Conservation (phyloP, 2,797 vertebrate genomes). For the Gadopsis bispinosus region DNA sequence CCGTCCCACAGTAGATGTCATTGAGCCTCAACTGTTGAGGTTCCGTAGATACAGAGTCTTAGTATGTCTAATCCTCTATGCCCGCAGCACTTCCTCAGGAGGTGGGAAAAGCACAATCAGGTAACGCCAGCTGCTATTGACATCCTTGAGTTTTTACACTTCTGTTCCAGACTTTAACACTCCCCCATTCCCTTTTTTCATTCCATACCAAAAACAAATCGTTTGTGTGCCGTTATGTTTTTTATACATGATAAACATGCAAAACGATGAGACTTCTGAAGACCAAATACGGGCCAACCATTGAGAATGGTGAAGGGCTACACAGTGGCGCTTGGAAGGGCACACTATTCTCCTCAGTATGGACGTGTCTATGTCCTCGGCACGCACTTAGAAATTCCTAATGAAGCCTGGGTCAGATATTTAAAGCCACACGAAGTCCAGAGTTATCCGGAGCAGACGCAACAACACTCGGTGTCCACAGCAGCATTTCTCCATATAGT, state of each 20-base stretch:
- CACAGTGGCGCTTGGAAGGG: conserved; percentile 20
- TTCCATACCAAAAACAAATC: conserved; percentile 68
- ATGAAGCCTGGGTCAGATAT: not conserved
- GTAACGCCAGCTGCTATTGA: conserved; percentile 39
- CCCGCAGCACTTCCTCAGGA: conserved; percentile 15
- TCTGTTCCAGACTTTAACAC: not conserved
- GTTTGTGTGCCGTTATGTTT: conserved; percentile 48
- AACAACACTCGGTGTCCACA: not conserved
- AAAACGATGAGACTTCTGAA: conserved; percentile 22
- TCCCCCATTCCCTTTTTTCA: not conserved
- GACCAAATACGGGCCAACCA: conserved; percentile 69
- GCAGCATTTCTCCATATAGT: conserved; percentile 27
- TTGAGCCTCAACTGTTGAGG: conserved; percentile 30
- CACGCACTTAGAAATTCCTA: not conserved
- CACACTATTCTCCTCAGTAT: not conserved
- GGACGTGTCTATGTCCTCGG: not conserved
- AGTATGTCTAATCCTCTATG: conserved; percentile 22
- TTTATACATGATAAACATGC: conserved; percentile 29
- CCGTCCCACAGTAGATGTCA: conserved; percentile 20
- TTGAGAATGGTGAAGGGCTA: conserved; percentile 69
- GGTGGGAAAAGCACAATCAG: conserved; percentile 61
- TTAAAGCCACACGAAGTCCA: not conserved
- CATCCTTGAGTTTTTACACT: not conserved
- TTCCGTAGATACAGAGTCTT: conserved; percentile 20
- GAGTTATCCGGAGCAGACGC: not conserved